These are phyloP conservation scores for Bergia sp. DNA, from an alignment of 92 coral and sea anemone genomes.

Conservation along the genomic window DNA sequence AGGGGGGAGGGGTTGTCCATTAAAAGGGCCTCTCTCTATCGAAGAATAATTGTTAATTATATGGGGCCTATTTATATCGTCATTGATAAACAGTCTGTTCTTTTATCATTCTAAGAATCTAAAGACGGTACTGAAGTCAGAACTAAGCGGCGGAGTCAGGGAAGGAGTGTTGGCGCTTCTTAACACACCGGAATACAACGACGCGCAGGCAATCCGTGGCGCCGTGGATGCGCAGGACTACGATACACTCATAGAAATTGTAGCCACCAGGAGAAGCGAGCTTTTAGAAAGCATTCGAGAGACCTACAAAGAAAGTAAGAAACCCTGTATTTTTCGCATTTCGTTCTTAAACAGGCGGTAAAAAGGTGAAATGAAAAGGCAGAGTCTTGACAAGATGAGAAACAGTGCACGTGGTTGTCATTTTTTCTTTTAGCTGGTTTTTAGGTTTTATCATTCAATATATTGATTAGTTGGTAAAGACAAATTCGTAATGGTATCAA, in stretches of 20 bases:
- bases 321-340: background rate
- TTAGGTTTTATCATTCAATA: too few relatives aligned
- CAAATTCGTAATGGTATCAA: too few relatives aligned
- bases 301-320: slow-evolving; percentile 64
- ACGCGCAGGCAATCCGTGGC: slow-evolving; percentile 61
- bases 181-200: slow-evolving; percentile 65
- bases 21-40: too few relatives aligned
- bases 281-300: slow-evolving; percentile 60
- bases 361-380: background rate
- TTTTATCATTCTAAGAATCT: slow-evolving; percentile 56
- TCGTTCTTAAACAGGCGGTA: background rate
- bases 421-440: too few relatives aligned
- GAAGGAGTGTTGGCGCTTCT: slow-evolving; percentile 68
- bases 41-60: too few relatives aligned
- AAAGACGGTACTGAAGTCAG: slow-evolving; percentile 55
- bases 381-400: background rate
- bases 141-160: slow-evolving; percentile 62
- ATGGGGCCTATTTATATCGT: background rate
- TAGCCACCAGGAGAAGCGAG: slow-evolving; percentile 67
- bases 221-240: slow-evolving; percentile 67
- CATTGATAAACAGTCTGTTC: background rate
- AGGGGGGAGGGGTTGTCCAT: too few relatives aligned
- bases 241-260: slow-evolving; percentile 65
- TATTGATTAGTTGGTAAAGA: too few relatives aligned
- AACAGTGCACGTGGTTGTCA: too few relatives aligned